Percentiles rank a stretch among this genome's conserved stretches.
Evolutionary conservation across 2,797 vertebrate species (phyloP).

Genomic region (Paguma larvata): DNA sequence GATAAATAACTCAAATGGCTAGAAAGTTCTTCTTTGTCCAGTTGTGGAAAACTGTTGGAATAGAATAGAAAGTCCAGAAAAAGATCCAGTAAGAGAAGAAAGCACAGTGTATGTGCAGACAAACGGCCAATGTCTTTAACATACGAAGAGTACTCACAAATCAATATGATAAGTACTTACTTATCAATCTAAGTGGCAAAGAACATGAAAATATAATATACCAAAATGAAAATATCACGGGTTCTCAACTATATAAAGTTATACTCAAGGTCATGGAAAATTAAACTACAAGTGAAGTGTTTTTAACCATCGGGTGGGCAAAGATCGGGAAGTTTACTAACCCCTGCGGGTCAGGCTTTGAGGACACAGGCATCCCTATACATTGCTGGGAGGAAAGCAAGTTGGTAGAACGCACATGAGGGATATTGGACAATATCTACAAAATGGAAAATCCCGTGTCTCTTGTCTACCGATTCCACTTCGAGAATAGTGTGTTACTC

Average conservation of each 20-base stretch:
- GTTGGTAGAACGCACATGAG: background rate
- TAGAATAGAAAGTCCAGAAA: background rate
- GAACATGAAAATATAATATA: too few relatives aligned
- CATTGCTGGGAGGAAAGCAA: rapidly evolving
- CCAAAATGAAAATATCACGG: background rate
- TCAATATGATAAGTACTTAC: too few relatives aligned
- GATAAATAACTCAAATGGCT: background rate
- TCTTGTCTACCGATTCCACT: background rate
- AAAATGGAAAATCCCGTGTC: too few relatives aligned
- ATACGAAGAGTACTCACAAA: background rate
- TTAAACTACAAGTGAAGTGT: background rate
- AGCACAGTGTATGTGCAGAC: background rate
- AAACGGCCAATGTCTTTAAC: background rate
- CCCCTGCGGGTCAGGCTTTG: background rate
- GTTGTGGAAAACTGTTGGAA: background rate
- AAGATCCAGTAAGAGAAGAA: too few relatives aligned
- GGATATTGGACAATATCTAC: background rate
- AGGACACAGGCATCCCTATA: rapidly evolving
- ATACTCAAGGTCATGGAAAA: background rate
- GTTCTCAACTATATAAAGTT: background rate
- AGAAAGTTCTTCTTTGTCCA: background rate
- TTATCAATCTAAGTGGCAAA: background rate
- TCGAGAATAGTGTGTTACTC: background rate
- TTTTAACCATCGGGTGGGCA: background rate
- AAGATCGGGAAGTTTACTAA: too few relatives aligned